phyloP scores from a whole-genome alignment of 2,797 vertebrate species.

The Selene dorsalis region DNA sequence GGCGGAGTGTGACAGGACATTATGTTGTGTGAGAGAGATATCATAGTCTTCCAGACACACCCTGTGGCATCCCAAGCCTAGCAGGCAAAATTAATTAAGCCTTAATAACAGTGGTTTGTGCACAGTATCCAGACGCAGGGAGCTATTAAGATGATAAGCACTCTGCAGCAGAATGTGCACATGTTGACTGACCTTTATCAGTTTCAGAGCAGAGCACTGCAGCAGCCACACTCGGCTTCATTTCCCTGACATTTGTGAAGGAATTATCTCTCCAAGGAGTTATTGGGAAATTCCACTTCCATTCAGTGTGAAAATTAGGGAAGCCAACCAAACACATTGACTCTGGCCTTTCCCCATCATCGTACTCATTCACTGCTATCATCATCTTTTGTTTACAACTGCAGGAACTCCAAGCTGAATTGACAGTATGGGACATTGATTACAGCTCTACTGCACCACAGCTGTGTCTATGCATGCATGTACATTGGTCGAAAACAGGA shows the following conservation, averaged over 20 bases:
- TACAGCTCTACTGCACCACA: constrained; percentile 8
- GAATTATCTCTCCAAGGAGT: constrained; percentile 47
- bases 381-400: constrained; percentile 44
- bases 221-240: constrained; percentile 51
- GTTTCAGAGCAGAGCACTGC: constrained; percentile 59
- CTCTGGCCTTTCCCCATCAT: constrained; percentile 21
- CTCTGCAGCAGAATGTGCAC: constrained; percentile 64
- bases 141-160: constrained; percentile 72
- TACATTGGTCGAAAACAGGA: constrained; percentile 11
- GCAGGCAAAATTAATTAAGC: constrained; percentile 65
- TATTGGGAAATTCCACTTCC: constrained; percentile 27
- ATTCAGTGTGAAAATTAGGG: constrained; percentile 42
- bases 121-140: constrained; percentile 34
- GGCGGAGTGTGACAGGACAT: constrained; percentile 34
- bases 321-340: constrained; percentile 24
- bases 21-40: constrained; percentile 38
- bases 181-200: constrained; percentile 72
- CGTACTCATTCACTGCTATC: constrained; percentile 35
- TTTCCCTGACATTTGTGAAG: constrained; percentile 50
- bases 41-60: constrained; percentile 32
- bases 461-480: constrained; percentile 7
- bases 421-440: constrained; percentile 30
- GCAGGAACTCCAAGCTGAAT: constrained; percentile 23
- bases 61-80: constrained; percentile 36
- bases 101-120: constrained; percentile 53